Percentiles rank a stretch among this genome's conserved stretches.
phyloP scores from a whole-genome alignment of 35 echinoderm and acorn worm species.

The Antedon bifida region DNA sequence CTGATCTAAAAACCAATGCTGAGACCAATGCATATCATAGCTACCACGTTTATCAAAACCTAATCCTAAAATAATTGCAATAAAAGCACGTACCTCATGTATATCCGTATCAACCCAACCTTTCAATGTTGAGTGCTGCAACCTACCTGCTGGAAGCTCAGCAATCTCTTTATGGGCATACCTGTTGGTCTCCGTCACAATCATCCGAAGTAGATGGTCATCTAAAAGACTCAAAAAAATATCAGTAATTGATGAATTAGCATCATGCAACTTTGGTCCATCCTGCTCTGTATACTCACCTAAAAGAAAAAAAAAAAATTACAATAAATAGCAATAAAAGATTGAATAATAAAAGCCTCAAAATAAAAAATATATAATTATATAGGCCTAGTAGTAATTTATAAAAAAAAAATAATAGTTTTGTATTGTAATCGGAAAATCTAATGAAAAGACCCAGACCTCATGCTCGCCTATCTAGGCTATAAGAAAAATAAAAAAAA shows the following conservation, averaged over 20 bases:
- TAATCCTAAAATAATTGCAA: too few species aligned
- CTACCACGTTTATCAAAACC: not conserved
- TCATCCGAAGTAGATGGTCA: not conserved
- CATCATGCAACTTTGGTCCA: constrained; percentile 16
- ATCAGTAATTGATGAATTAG: not conserved
- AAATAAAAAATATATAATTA: too few species aligned
- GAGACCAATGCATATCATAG: constrained; percentile 5
- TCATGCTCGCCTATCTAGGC: too few species aligned
- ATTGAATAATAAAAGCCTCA: too few species aligned
- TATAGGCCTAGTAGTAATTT: too few species aligned
- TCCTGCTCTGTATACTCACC: not conserved
- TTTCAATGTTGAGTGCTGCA: too few species aligned
- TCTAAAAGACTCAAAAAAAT: constrained; percentile 1
- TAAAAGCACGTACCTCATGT: constrained; percentile 9
- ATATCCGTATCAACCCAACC: not conserved
- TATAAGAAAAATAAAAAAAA: too few species aligned
- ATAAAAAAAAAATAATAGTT: too few species aligned
- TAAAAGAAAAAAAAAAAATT: too few species aligned
- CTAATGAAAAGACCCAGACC: too few species aligned
- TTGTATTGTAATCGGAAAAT: too few species aligned
- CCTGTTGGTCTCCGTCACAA: constrained; percentile 1
- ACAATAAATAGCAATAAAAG: too few species aligned
- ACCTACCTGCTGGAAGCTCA: not conserved
- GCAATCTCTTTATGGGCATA: not conserved
- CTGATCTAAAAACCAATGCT: constrained; percentile 9